Base-by-base conservation (phyloP, 2,797 vertebrate genomes). In the Rhynchonycteris naso region DNA sequence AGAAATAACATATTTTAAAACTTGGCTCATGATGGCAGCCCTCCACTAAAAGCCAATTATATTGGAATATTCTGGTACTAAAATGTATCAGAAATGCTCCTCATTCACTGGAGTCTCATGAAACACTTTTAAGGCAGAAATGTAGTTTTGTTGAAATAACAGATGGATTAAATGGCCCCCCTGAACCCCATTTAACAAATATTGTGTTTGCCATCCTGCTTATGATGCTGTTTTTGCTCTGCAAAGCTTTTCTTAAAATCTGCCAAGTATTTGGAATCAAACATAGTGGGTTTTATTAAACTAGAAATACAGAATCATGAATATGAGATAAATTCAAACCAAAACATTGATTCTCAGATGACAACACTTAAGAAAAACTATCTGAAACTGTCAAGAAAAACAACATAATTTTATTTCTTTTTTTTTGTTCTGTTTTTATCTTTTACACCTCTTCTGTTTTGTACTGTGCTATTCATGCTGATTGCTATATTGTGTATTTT, bases 101-200 rank as follows among this genome's bases (percentile, higher is more conserved):
- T 63, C 84, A 83, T 35, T 52, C 87, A 91, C 66, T 95, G 79
- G 96, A 97, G 97, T 83, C 89, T 92, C 95, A 88, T 97, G 96
- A 97, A 97, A 96, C 52, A 96, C 74, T 94, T 96, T 96, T 50
- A 94, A 94, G 79, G 85, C 72, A 97, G 80, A 97, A 97, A 96
- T 72, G 91, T 28, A 69, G 80, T 94, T 98, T 95, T 72, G 92
- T 84, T 96, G 94, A 96, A 97, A 97, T 97, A 98, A 97, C 97
- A 97, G 81, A 96, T 18, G 22, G 24, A 91, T 95, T 94, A 96
- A 97, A 92, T 97, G 28, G n/a, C 75, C 91, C 93, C 85, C 94
- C 14, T 94, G 91, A 96, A 95, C 75, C 75, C 74, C 95, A 66
- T 97, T 97, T 96, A 88, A 91, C 92, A 95, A 96, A 90, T 92